Evolutionary conservation across 1,140 invertebrate genomes (phyloP).

Genomic region (Kradibia gibbosae): DNA sequence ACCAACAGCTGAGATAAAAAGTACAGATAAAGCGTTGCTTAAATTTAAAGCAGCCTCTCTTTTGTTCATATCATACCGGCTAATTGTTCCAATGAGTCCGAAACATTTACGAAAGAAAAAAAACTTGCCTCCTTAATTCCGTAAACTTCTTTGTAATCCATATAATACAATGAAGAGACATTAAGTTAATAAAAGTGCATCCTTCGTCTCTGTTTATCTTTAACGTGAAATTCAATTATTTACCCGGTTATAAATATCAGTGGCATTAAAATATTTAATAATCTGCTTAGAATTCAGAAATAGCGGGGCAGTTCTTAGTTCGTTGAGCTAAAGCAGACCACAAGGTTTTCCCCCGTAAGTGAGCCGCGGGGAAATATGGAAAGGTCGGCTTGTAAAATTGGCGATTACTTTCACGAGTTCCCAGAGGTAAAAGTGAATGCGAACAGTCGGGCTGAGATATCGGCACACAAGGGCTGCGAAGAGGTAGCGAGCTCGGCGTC

Average conservation of each 20-base stretch:
- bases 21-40: background rate
- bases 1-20: background rate
- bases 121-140: background rate
- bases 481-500: background rate
- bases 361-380: background rate
- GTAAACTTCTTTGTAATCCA: background rate
- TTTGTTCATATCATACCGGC: background rate
- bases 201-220: background rate
- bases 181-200: background rate
- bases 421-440: background rate
- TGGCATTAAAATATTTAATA: constrained; percentile 14
- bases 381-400: constrained; percentile 16
- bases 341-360: background rate
- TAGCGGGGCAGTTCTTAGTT: background rate
- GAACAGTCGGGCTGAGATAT: background rate
- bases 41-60: background rate
- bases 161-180: background rate
- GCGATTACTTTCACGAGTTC: constrained; percentile 14
- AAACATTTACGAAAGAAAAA: background rate
- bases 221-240: background rate
- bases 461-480: too few relatives aligned
- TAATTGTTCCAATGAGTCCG: background rate
- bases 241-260: background rate
- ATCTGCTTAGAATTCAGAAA: constrained; percentile 9
- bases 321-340: background rate